Evolutionary conservation across 2,888 invertebrate species (phyloP).

Genomic region (Chymomyza amoena): DNA sequence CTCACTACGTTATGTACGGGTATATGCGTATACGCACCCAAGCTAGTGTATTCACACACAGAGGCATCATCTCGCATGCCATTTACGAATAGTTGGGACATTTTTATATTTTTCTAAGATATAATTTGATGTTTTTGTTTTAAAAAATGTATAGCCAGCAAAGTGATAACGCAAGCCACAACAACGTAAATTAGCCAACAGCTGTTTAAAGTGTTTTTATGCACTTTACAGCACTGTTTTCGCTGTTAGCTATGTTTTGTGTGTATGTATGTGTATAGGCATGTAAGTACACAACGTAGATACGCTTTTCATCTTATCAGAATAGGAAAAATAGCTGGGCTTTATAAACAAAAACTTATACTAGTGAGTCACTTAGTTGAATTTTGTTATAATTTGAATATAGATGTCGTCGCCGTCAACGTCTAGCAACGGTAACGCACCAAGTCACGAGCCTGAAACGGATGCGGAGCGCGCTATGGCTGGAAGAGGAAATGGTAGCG

Average conservation of each 20-base stretch:
- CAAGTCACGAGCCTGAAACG: constrained; percentile 15
- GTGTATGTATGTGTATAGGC: not conserved
- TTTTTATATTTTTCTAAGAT: constrained; percentile 18
- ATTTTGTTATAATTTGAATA: constrained; percentile 28
- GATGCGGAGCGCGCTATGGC: constrained; percentile 34
- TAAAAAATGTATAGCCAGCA: not conserved
- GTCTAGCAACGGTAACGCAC: constrained; percentile 17
- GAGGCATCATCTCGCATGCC: constrained; percentile 64
- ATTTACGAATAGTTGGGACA: constrained; percentile 68
- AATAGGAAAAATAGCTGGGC: constrained; percentile 37
- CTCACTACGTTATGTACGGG: not conserved
- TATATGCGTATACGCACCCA: constrained; percentile 52
- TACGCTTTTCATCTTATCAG: constrained; percentile 50
- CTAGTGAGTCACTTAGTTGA: constrained; percentile 30
- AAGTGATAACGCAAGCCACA: not conserved
- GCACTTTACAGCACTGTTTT: constrained; percentile 19
- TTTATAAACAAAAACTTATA: not conserved
- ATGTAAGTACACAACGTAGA: not conserved
- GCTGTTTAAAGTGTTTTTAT: constrained; percentile 6
- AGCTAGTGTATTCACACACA: constrained; percentile 61
- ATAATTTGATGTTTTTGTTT: constrained; percentile 28
- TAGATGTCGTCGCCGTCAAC: constrained; percentile 39
- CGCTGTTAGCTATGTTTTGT: not conserved
- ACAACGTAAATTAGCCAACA: constrained; percentile 18
- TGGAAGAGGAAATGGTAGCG: constrained; percentile 8